A percentile compares a stretch with the other conserved stretches of the same genome.
Evolutionary conservation across 2,797 vertebrate genomes (phyloP).

Genomic region (Columba guinea): DNA sequence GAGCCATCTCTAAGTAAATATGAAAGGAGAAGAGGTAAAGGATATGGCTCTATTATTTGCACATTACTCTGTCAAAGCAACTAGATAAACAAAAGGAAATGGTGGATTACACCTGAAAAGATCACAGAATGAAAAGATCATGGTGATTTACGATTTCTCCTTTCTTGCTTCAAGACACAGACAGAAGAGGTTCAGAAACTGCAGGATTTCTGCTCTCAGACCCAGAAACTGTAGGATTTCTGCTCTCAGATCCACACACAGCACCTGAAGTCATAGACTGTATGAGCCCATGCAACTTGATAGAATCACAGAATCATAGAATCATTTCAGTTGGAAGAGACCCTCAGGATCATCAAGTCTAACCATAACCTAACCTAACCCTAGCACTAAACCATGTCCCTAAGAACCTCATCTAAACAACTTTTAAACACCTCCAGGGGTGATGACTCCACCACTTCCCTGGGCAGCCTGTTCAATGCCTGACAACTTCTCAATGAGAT

Average conservation of each 20-base stretch:
- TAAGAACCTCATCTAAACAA: too few relatives aligned
- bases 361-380: too few relatives aligned
- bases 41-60: neutral
- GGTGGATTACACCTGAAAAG: neutral
- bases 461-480: too few relatives aligned
- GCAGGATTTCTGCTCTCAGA: neutral
- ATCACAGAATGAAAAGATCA: neutral
- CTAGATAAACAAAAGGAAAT: neutral
- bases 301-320: too few relatives aligned
- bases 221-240: neutral
- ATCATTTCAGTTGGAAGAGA: too few relatives aligned
- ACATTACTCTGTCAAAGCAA: neutral
- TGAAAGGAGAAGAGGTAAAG: neutral
- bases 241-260: neutral
- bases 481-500: neutral
- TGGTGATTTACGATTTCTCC: neutral
- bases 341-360: too few relatives aligned
- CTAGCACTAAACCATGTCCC: too few relatives aligned
- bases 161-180: neutral
- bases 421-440: too few relatives aligned
- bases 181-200: neutral
- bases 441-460: too few relatives aligned
- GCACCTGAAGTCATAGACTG: neutral
- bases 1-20: neutral
- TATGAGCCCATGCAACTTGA: neutral